A percentile compares a stretch with the other conserved stretches of the same genome.
phyloP scores from a whole-genome alignment of 2,888 invertebrate species.

The Didymodactylos carnosus region DNA sequence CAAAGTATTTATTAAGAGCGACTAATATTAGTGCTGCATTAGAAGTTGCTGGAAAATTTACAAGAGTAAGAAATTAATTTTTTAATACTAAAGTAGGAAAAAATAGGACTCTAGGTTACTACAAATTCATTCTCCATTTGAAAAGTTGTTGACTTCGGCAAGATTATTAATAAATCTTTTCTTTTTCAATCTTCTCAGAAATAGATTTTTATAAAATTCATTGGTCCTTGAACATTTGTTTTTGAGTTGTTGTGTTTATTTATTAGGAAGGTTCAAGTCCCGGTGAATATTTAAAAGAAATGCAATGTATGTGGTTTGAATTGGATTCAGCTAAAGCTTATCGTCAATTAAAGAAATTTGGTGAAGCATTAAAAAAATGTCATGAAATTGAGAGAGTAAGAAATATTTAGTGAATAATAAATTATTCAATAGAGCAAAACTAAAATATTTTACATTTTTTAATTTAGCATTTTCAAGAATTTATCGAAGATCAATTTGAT shows the following conservation, averaged over 20 bases:
- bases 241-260: neutral
- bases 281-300: constrained; percentile 91
- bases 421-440: neutral
- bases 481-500: constrained; percentile 98
- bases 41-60: constrained; percentile 91
- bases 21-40: constrained; percentile 77
- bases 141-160: no score
- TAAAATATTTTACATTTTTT: constrained; percentile 1
- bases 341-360: constrained; percentile 67
- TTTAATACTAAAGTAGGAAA: no score
- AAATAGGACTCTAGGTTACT: no score
- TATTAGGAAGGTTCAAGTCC: constrained; percentile 58
- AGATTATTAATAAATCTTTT: no score
- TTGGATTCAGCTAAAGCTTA: constrained; percentile 82
- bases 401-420: neutral
- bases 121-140: no score
- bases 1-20: constrained; percentile 86
- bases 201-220: no score
- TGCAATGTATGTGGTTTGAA: constrained; percentile 99
- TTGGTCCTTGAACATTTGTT: no score
- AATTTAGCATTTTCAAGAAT: constrained; percentile 78
- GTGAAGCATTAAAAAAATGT: constrained; percentile 86
- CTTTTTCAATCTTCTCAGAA: no score
- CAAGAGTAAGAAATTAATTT: constrained; percentile 49
- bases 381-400: constrained; percentile 87